These are phyloP conservation scores for Pygocentrus nattereri DNA, from an alignment of 2,797 vertebrate genomes.

Conservation along the genomic window DNA sequence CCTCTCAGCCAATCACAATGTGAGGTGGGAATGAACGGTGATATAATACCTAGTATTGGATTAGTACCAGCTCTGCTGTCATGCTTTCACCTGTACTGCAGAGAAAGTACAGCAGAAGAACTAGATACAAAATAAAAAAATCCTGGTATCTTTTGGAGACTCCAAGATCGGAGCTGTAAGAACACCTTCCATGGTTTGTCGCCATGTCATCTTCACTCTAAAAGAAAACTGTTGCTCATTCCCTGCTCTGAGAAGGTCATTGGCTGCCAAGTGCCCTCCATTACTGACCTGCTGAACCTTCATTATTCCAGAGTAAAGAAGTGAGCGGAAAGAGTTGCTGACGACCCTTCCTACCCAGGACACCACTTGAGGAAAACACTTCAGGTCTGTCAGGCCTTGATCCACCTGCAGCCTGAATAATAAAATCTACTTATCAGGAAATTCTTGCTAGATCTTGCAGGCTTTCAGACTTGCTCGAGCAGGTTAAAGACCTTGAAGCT, in stretches of 20 bases:
- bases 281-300: neutral
- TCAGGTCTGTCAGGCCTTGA: neutral
- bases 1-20: too few species aligned
- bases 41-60: too few species aligned
- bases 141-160: too few species aligned
- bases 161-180: neutral
- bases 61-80: too few species aligned
- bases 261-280: neutral
- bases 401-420: neutral
- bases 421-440: neutral
- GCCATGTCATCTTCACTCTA: neutral
- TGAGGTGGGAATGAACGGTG: too few species aligned
- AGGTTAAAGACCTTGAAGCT: too few species aligned
- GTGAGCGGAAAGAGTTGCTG: neutral
- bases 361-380: neutral
- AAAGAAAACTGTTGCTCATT: neutral
- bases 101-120: too few species aligned
- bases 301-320: neutral
- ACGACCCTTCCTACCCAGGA: neutral
- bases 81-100: too few species aligned
- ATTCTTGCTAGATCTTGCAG: neutral
- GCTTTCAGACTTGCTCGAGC: neutral
- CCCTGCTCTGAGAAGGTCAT: neutral
- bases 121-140: too few species aligned
- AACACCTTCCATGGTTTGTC: neutral